These are phyloP conservation scores for Centropus bengalensis DNA, from an alignment of 2,113 vertebrate species.

Conservation along the genomic window DNA sequence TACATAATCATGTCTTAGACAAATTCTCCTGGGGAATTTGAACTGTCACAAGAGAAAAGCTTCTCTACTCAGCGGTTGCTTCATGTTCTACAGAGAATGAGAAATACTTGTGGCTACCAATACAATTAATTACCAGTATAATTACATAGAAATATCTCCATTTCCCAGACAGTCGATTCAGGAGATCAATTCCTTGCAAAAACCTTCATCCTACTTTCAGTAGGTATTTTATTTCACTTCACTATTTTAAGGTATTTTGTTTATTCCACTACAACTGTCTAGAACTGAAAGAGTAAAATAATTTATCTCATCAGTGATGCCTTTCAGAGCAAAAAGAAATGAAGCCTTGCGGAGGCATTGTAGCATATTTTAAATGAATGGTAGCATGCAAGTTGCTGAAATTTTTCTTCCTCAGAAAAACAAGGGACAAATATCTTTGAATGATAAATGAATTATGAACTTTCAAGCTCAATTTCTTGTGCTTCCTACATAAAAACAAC, in stretches of 20 bases:
- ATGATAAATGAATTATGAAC: slow-evolving; percentile 34
- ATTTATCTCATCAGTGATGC: not conserved
- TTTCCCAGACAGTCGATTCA: not conserved
- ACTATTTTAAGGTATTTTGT: not conserved
- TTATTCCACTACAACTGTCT: slow-evolving; percentile 11
- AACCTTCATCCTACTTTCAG: not conserved
- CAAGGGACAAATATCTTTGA: not conserved
- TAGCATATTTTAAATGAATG: slow-evolving; percentile 14
- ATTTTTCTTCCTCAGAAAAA: slow-evolving; percentile 19
- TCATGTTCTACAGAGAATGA: not conserved
- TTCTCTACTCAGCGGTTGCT: not conserved
- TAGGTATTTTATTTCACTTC: not conserved
- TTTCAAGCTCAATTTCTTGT: slow-evolving; percentile 12
- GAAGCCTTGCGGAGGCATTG: not conserved
- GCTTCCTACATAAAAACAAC: not conserved
- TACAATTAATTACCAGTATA: slow-evolving; percentile 37
- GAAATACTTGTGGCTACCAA: not conserved
- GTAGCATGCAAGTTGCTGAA: not conserved
- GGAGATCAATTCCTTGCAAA: not conserved
- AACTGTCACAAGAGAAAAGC: not conserved
- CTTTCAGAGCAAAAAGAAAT: slow-evolving; percentile 53
- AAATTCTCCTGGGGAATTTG: not conserved
- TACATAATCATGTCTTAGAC: not conserved
- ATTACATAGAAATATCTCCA: slow-evolving; percentile 11
- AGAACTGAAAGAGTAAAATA: slow-evolving; percentile 31